Conservation (phyloP, 2,888 invertebrate species). For the Eucera pruinosa region DNA sequence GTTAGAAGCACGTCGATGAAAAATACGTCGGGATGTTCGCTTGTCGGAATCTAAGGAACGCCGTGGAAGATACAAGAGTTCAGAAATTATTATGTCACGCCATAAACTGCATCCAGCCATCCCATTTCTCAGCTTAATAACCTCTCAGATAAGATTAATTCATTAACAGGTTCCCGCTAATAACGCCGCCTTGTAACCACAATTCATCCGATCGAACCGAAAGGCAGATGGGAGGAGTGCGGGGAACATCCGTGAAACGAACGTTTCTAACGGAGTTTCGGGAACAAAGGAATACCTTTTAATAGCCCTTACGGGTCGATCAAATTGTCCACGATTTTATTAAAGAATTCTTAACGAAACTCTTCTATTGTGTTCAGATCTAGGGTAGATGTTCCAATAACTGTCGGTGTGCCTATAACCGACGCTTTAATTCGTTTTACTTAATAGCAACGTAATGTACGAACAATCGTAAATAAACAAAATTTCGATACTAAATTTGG, state of each 20-base stretch:
- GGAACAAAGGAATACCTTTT: not conserved
- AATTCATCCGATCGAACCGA: constrained; percentile 44
- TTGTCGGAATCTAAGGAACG: constrained; percentile 39
- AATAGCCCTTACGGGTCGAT: not conserved
- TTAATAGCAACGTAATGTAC: no score
- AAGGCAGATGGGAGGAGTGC: constrained; percentile 17
- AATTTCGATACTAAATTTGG: no score
- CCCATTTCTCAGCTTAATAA: constrained; percentile 55
- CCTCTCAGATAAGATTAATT: constrained; percentile 60
- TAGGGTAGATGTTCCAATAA: no score
- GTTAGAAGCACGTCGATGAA: constrained; percentile 24
- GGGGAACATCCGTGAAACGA: constrained; percentile 13
- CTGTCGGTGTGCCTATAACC: no score
- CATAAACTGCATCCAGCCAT: constrained; percentile 49
- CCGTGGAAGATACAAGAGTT: constrained; percentile 31
- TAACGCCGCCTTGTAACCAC: constrained; percentile 48
- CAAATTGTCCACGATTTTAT: not conserved
- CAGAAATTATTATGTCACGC: constrained; percentile 51
- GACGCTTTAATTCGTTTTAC: no score
- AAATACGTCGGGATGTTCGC: not conserved
- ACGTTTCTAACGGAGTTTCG: constrained; percentile 1
- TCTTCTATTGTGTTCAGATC: no score
- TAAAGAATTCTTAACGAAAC: not conserved
- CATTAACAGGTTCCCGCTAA: constrained; percentile 56
- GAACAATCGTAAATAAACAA: no score